A percentile compares a stretch with the other conserved stretches of the same genome.
phyloP scores from a whole-genome alignment of 2,797 vertebrate genomes.

The Sylvia borin region DNA sequence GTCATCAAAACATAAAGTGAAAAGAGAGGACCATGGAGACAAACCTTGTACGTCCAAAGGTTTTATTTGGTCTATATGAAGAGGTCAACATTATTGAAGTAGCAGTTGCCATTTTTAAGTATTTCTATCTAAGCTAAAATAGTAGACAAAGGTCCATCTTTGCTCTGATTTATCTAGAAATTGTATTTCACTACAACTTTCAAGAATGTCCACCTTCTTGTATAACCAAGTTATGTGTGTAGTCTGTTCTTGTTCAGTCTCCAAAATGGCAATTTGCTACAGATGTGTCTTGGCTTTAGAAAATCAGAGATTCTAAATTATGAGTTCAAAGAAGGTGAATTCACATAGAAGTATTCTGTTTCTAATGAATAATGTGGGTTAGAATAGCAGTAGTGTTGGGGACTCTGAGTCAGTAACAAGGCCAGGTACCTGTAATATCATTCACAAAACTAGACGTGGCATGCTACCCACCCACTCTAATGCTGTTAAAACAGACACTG shows the following conservation, averaged over 20 bases:
- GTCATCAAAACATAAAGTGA: background rate
- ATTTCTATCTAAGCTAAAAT: background rate
- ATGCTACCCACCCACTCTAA: background rate
- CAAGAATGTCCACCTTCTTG: background rate
- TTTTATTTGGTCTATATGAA: background rate
- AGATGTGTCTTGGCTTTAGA: background rate
- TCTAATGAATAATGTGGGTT: background rate
- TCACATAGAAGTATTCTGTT: background rate
- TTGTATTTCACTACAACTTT: background rate
- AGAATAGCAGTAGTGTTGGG: background rate
- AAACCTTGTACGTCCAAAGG: background rate
- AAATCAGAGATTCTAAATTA: background rate
- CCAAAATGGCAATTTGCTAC: background rate
- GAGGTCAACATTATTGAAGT: background rate
- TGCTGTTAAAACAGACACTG: background rate
- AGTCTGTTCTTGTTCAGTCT: background rate
- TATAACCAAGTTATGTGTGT: background rate
- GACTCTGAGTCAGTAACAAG: background rate
- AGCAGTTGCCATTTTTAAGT: background rate
- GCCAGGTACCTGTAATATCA: background rate
- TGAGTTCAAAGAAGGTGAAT: background rate
- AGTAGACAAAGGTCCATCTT: background rate
- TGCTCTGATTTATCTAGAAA: background rate
- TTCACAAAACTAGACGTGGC: background rate
- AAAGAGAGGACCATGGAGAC: background rate